Percentiles rank a stretch among this genome's conserved stretches.
Evolutionary conservation across 2,113 vertebrate species (phyloP).

Genomic region (Indicator maculatus): DNA sequence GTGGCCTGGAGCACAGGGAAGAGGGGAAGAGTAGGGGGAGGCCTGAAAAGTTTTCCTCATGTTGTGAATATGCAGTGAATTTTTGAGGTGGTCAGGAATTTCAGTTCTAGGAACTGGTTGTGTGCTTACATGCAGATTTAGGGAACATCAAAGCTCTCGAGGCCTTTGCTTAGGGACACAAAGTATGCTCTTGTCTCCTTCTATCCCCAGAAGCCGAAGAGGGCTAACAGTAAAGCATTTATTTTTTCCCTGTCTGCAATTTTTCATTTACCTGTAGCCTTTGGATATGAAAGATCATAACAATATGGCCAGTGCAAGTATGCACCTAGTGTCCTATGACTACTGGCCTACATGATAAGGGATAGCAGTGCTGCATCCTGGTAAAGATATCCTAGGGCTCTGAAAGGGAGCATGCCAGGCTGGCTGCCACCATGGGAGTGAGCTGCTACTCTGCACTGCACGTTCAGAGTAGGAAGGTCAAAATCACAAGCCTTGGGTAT

Average conservation of each 20-base stretch:
- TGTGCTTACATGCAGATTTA: neutral
- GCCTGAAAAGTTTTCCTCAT: neutral
- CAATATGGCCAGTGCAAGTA: fast-evolving
- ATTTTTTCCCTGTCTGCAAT: neutral
- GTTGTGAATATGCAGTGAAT: neutral
- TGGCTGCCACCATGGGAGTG: neutral
- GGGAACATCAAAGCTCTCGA: neutral
- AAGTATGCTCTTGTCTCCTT: neutral
- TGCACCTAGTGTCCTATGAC: neutral
- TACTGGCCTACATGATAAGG: neutral
- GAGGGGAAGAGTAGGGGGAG: neutral
- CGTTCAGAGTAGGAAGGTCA: neutral
- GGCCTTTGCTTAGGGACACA: neutral
- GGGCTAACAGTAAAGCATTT: neutral
- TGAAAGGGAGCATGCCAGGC: fast-evolving
- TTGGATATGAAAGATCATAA: neutral
- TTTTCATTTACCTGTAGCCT: neutral
- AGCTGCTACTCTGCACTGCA: neutral
- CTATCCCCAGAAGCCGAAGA: neutral
- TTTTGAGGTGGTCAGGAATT: neutral
- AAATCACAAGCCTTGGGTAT: neutral
- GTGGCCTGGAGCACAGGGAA: neutral
- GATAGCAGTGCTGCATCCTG: neutral
- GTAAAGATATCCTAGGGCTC: neutral
- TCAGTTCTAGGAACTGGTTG: neutral